Evolutionary conservation across 1,140 invertebrate species (phyloP), one percentile per base, ranked within the genome.

Genomic region (Saccostrea glomerata): DNA sequence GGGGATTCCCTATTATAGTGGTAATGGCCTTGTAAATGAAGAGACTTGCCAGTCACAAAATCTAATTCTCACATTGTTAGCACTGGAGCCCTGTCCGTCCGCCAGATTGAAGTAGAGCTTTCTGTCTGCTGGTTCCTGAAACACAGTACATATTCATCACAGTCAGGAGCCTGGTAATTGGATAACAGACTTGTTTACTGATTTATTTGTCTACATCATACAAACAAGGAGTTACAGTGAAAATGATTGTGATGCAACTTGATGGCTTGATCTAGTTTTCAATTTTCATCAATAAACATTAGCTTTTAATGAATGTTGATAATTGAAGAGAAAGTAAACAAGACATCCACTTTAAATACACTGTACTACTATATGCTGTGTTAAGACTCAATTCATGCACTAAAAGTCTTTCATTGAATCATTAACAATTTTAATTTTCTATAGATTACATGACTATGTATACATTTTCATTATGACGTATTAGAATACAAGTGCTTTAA

Each of bases 61-160:
- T n/a, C 84, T 88, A 54, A 77, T 60, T 85, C 63, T 23, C 58
- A 89, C 86, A 77, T 90, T 86, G 56, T 88, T 84, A 54, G 87
- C 86, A 25, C 85, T 73, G 17, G 73, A 70, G 17, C 63, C 82
- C 2, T 90, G 73, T 17, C 89, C 85, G 86, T 93, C 91, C 13
- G 89, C 84, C 15, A 92, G 85, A 15, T 58, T 84, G 82, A 93
- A 92, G 86, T 90, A 92, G 40, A 93, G 82, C 54, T 91, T 90
- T 63, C 91, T 89, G 82, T 91, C 87, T 23, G 73, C 83, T 13
- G 91, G 92, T 73, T 91, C 91, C 91, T 92, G 84, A 70, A 87
- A 89, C 54, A 82, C 17, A 66, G 54, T 85, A 55, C 40, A 54
- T 55, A 84, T 84, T 55, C 20, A 84, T 84, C 70, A 84, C 15